Base-by-base conservation (phyloP, 2,113 vertebrate genomes). In the Carassius carassius region DNA sequence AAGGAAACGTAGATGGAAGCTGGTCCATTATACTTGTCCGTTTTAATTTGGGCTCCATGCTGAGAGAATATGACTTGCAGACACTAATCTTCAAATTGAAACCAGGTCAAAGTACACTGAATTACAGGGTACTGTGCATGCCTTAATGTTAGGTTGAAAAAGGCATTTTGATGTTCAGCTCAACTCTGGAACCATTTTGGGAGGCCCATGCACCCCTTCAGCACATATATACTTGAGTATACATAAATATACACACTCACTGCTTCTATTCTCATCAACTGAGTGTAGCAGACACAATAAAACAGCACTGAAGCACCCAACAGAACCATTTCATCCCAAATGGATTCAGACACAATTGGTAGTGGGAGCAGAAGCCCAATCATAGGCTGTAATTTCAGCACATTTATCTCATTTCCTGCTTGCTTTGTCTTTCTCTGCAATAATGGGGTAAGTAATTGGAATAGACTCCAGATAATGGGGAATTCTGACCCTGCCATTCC, bases 341-440 rank as follows among this genome's bases (percentile, higher is more conserved):
- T 91, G 88, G 88, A 83, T 87, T 88, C 56, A 41, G 92, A 91
- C 89, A 90, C 88, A 91, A 87, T 90, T 70, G 91, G 91, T 90
- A 91, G 82, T 74, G 86, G 86, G 72, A 89, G 87, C 62, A 69
- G 80, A 85, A 87, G 87, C 88, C 91, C 91, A 90, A 92, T 94
- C 93, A 92, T 86, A 90, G 90, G 89, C 90, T 89, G 89, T 90
- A 89, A 90, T 92, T 91, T 92, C 89, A 88, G 49, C 74, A 85
- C 89, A 76, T 93, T 94, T 92, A 93, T 91, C 92, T 92, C 86
- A 93, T 94, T 94, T 94, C 92, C 92, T 92, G 91, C 83, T 88
- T 78, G 89, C 89, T 93, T 92, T 91, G 90, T 92, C 91, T 92
- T 89, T 80, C 56, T 88, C 73, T 75, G 88, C 87, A 94, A 92